phyloP scores from a whole-genome alignment of 2,113 vertebrate genomes.

The Centropus bengalensis region DNA sequence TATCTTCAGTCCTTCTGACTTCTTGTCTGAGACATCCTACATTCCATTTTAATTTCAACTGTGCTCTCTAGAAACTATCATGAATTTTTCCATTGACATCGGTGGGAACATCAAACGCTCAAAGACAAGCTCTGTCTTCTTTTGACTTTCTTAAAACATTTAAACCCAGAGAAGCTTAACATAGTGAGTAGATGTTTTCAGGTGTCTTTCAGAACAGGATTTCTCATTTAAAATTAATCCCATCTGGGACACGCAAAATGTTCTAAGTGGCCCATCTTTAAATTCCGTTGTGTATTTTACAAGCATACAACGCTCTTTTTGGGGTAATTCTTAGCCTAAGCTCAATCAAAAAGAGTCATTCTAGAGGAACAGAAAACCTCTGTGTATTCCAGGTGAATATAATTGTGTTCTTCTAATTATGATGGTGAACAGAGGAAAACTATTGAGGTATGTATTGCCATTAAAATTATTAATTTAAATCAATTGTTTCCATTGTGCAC shows the following conservation, averaged over 20 bases:
- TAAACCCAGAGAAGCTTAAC: constrained; percentile 28
- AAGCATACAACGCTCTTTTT: neutral
- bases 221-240: constrained; percentile 35
- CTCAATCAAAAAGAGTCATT: neutral
- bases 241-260: constrained; percentile 15
- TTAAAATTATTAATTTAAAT: constrained; percentile 60
- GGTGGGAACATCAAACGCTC: neutral
- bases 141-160: constrained; percentile 4
- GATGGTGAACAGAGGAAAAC: constrained; percentile 22
- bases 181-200: constrained; percentile 9
- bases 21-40: neutral
- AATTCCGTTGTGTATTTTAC: neutral
- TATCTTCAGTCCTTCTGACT: neutral
- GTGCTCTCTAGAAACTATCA: neutral
- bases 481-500: constrained; percentile 41
- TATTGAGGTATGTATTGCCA: constrained; percentile 6
- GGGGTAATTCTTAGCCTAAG: neutral
- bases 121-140: neutral
- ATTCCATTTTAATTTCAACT: neutral
- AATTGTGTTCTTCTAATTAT: constrained; percentile 13
- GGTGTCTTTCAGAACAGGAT: constrained; percentile 31
- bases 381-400: constrained; percentile 4
- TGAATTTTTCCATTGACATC: neutral
- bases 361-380: neutral
- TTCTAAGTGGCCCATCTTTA: neutral